These are phyloP conservation scores for Dermatophagoides farinae DNA, from an alignment of 1,140 invertebrate species.

Conservation along the genomic window DNA sequence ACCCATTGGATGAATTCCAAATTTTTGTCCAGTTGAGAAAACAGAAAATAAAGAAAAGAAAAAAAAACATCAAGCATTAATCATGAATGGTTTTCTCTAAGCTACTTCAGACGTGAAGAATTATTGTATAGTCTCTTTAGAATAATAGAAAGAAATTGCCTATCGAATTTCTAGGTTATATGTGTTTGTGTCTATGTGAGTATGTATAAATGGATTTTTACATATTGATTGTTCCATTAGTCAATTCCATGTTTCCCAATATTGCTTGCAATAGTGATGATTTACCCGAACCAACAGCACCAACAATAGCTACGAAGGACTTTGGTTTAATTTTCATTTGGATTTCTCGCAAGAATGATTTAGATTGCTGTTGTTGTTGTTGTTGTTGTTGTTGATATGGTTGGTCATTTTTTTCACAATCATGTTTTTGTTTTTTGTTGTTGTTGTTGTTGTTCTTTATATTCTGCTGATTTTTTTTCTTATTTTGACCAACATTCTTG, in stretches of 20 bases:
- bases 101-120: background rate
- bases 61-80: background rate
- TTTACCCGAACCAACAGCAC: conserved; percentile 32
- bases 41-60: background rate
- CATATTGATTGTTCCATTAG: conserved; percentile 19
- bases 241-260: conserved; percentile 28
- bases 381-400: background rate
- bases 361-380: background rate
- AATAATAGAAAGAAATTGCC: too few species aligned
- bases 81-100: background rate
- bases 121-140: too few species aligned
- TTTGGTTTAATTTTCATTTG: conserved; percentile 17
- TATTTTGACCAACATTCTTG: conserved; percentile 3
- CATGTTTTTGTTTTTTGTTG: too few species aligned
- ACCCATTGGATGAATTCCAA: too few species aligned
- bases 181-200: background rate
- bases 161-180: too few species aligned
- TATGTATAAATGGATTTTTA: background rate
- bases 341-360: conserved; percentile 16
- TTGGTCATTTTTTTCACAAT: too few species aligned
- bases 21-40: too few species aligned
- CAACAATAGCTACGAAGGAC: conserved; percentile 30
- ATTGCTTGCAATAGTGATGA: conserved; percentile 30
- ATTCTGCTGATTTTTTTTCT: too few species aligned
- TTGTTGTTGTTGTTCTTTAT: too few species aligned